These are phyloP conservation scores for Hoplias malabaricus DNA, from an alignment of 2,113 vertebrate genomes.

Conservation along the genomic window DNA sequence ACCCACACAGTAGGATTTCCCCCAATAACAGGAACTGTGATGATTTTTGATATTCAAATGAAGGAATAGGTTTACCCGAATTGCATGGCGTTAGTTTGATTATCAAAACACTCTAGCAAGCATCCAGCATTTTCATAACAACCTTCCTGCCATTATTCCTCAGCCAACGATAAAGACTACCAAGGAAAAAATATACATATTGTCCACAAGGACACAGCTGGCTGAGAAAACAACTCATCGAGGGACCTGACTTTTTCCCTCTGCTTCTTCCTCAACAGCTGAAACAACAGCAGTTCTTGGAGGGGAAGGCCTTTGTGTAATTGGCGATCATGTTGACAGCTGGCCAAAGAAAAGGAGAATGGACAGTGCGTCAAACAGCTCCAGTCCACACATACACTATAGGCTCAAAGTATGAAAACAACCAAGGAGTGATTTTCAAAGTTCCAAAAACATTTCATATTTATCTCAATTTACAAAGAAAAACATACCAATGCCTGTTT, in stretches of 20 bases:
- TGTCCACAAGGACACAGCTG: slow-evolving; percentile 48
- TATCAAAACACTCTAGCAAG: background rate
- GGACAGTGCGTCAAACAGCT: slow-evolving; percentile 35
- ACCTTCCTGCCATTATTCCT: slow-evolving; percentile 49
- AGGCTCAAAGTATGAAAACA: background rate
- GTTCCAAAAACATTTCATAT: too few relatives aligned
- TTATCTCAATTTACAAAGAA: too few relatives aligned
- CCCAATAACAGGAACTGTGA: background rate
- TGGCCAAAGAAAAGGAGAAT: slow-evolving; percentile 54
- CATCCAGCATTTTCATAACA: slow-evolving; percentile 25
- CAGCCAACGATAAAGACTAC: slow-evolving; percentile 22
- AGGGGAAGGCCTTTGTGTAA: slow-evolving; percentile 60
- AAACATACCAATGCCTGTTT: too few relatives aligned
- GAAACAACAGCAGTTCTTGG: slow-evolving; percentile 68
- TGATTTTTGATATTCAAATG: background rate
- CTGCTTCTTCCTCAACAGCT: slow-evolving; percentile 49
- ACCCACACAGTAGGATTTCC: background rate
- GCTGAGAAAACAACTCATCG: slow-evolving; percentile 50
- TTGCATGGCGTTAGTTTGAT: background rate
- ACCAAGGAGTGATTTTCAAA: background rate
- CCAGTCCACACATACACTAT: slow-evolving; percentile 13
- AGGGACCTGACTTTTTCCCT: slow-evolving; percentile 30
- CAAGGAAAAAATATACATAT: slow-evolving; percentile 28
- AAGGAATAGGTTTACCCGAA: background rate
- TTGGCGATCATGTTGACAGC: slow-evolving; percentile 49